Base-by-base conservation (phyloP, 2,888 invertebrate genomes). In the Drosophila fungiperda region DNA sequence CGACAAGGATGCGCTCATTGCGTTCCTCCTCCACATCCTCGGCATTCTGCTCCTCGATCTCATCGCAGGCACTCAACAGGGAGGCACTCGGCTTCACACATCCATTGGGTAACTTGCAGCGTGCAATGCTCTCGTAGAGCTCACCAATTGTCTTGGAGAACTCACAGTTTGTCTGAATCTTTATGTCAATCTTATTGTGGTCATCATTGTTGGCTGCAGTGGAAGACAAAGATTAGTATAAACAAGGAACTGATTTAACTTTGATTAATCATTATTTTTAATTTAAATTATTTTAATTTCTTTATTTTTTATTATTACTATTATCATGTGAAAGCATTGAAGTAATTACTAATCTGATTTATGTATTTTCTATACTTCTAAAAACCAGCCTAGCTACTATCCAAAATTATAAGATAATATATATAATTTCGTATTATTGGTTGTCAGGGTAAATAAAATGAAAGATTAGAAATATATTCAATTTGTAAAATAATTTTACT, bases 1-100 rank as follows among this genome's bases (percentile, higher is more conserved):
- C 96, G 4, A 96, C 95, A 32, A 97, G 90, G 86, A 96, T 95
- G 74, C 95, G 94, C 72, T 96, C 95, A 20, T 84, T 80, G 42
- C 79, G 82, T 90, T 97, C 96, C 40, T 96, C 96, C 77, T 97
- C 97, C 0, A 95, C 94, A 82, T 95, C 93, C 8, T 91, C 90
- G 50, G 91, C 91, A 35, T 65, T 85, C 48, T 92, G 92, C 76
- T 94, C 94, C 67, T 94, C 95, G 49, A 95, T 94, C 87, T 95
- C 95, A 89, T 95, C 93, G 69, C 93, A 93, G 64, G 93, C 92
- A 4, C 93, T 93, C 8, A 93, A 78, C 35, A 83, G 61, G 0
- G 42, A 68, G n/a, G 69, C 70, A 1, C 49, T 58, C 1, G 77
- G 35, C 36, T 81, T 81, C 0, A 76, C 73, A 33, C 79, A 75